Evolutionary conservation across 2,113 vertebrate genomes (phyloP), one percentile per base, ranked within the genome.

Genomic region (Vicugna pacos): DNA sequence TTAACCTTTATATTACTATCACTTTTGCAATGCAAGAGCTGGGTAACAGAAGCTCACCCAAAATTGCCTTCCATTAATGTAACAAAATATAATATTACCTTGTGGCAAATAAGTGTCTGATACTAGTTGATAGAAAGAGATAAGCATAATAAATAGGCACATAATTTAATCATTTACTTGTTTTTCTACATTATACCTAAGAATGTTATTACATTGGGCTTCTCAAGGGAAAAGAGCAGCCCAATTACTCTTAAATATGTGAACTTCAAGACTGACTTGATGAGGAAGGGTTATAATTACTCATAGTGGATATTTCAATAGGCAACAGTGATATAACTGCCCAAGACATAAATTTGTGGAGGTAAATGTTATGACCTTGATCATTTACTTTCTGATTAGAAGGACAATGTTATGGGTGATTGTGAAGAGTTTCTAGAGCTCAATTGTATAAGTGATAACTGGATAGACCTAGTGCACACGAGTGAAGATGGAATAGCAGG

Each of bases 141-240:
- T 42, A 81, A 42, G 14, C 6, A 73, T 52, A 48, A 83, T 64
- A 9, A 83, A 69, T 22, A 92, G 46, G 11, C 3, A 62, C 6
- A 46, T n/a, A 46, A 19, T 38, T 26, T 81, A 69, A 56, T 83
- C 16, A 58, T 38, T 67, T 85, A 10, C 11, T 77, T 65, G 15
- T 52, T 91, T 48, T 76, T 72, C 32, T 77, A 8, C 67, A 12
- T 28, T 73, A 28, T 35, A 42, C 6, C 48, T 2, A 92, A 94
- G 32, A 52, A 70, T 75, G 13, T n/a, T 38, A 54, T 90, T 19
- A 58, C 4, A 64, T 24, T 32, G 24, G 3, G 0, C 4, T 65
- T 91, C 77, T 70, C 64, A 97, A 60, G 14, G 84, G 38, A 92
- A 58, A 92, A 75, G 5, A 46, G 32, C 42, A 88, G 69, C 24